phyloP scores from a whole-genome alignment of 2,797 vertebrate species.

The Intellagama lesueurii region DNA sequence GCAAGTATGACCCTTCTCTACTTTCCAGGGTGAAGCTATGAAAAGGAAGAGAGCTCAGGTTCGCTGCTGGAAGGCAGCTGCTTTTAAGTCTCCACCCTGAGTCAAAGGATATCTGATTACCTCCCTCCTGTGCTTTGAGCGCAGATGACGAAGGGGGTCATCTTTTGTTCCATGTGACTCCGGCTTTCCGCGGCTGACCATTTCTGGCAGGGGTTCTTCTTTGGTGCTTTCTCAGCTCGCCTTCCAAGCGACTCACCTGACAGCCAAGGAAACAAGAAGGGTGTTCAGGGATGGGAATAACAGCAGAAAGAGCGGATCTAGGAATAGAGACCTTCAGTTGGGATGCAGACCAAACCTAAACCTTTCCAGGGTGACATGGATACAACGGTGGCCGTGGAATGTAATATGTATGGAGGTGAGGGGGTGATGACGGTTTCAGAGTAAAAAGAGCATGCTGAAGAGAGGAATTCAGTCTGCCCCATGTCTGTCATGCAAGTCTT shows the following conservation, averaged over 20 bases:
- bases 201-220: conserved; percentile 7
- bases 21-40: background rate
- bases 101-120: background rate
- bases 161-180: conserved; percentile 56
- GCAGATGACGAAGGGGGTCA: background rate
- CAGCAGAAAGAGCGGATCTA: background rate
- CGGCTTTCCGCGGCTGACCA: conserved; percentile 25
- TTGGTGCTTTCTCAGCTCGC: conserved; percentile 64
- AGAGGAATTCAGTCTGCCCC: background rate
- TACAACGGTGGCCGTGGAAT: background rate
- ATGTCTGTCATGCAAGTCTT: too few relatives aligned
- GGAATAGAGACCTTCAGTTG: background rate
- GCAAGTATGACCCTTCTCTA: background rate
- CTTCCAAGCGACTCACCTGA: conserved; percentile 64
- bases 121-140: background rate
- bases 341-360: background rate
- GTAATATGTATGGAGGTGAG: background rate
- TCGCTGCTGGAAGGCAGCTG: background rate
- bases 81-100: background rate
- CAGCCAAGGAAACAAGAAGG: conserved; percentile 17
- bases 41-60: background rate
- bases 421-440: background rate
- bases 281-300: background rate
- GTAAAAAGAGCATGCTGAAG: background rate
- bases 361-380: background rate